phyloP scores from a whole-genome alignment of 2,888 invertebrate genomes.

The Heliconius sara region DNA sequence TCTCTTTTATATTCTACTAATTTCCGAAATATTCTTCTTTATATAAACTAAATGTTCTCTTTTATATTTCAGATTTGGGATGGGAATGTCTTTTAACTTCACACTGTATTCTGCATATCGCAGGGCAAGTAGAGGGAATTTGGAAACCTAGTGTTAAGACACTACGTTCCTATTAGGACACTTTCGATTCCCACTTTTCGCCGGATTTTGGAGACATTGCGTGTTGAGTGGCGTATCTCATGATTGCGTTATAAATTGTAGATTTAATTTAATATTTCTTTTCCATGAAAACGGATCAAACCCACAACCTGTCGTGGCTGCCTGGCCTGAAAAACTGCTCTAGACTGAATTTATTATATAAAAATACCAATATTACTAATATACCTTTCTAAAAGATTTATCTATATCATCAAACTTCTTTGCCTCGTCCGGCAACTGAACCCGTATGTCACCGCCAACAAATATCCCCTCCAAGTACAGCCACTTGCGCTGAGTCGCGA shows the following conservation, averaged over 20 bases:
- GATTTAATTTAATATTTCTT: not conserved
- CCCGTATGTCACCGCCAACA: slow-evolving; percentile 93
- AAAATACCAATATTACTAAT: not conserved
- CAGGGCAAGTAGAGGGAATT: too few relatives aligned
- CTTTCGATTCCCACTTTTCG: too few relatives aligned
- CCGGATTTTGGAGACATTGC: too few relatives aligned
- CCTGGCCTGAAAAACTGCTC: too few relatives aligned
- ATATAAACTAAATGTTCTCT: too few relatives aligned
- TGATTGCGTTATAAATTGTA: not conserved
- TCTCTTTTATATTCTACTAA: not conserved
- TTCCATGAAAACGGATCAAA: too few relatives aligned
- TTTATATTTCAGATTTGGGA: too few relatives aligned
- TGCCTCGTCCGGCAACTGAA: slow-evolving; percentile 94
- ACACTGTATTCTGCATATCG: not conserved
- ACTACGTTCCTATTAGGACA: too few relatives aligned
- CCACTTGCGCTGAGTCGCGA: slow-evolving; percentile 94
- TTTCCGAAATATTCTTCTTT: not conserved
- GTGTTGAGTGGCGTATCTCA: too few relatives aligned
- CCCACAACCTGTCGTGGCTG: too few relatives aligned
- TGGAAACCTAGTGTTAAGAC: too few relatives aligned
- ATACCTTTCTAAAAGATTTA: slow-evolving; percentile 88
- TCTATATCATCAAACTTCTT: slow-evolving; percentile 96
- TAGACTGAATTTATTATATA: not conserved
- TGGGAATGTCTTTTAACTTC: too few relatives aligned
- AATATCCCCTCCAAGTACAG: slow-evolving; percentile 96